Base-by-base conservation (phyloP, 2,888 invertebrate genomes). In the Synanthedon andrenaeformis region DNA sequence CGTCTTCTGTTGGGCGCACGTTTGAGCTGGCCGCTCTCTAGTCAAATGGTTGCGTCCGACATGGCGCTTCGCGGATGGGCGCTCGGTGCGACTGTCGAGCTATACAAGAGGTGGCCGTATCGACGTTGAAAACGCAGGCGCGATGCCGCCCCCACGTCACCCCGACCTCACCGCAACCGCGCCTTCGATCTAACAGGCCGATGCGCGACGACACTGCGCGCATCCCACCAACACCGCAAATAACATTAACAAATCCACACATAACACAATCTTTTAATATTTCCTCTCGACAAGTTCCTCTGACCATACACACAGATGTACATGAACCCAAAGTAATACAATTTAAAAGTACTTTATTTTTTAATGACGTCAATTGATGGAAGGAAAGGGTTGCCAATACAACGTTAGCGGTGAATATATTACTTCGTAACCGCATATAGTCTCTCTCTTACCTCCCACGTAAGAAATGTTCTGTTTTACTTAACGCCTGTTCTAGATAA, bases 31-130 rank as follows among this genome's bases (percentile, higher is more conserved):
- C 73, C 67, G 81, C 77, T 81, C 35, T 35, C 76, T 72, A 65
- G 79, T 84, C 81, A 82, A 67, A 85, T 85, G 66, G 78, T 76
- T 78, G 74, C 74, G 74, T 69, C 70, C 69, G 78, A 79, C 84
- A 86, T 84, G 80, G 75, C 77, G 79, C 69, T 76, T 76, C 79
- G 79, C 70, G 74, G 71, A 63, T 65, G 77, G 74, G 71, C 70
- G 71, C 82, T 78, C 82, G 85, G 74, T 72, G 75, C 80, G 81
- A 85, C 81, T 84, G 84, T 79, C 83, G 82, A 72, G 70, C 69
- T 70, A 65, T 68, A 66, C 64, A 65, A 72, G 70, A 64, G 71
- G 69, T 71, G 72, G 69, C 66, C 72, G 72, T 62, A 70, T 68
- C 67, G 65, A 65, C 70, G 64, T 61, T 62, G 65, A 59, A 64